phyloP scores from a whole-genome alignment of 1,140 invertebrate species.

The Coenobita brevimanus region DNA sequence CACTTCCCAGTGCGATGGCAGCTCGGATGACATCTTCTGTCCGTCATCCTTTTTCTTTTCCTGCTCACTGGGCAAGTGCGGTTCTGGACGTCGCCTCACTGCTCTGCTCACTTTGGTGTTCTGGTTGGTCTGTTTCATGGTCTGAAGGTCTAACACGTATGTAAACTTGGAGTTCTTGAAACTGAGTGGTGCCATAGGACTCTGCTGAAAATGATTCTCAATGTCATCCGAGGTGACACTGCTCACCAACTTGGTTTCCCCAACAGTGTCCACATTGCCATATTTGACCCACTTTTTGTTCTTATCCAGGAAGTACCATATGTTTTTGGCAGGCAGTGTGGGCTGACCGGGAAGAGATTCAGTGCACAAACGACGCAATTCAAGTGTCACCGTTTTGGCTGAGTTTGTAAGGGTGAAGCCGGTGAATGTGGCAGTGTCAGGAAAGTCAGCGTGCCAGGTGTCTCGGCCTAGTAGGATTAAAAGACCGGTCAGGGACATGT shows the following conservation, averaged over 20 bases:
- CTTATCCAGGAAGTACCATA: conserved; percentile 40
- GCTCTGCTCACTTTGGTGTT: conserved; percentile 4
- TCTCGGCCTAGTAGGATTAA: conserved; percentile 46
- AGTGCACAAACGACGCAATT: conserved; percentile 26
- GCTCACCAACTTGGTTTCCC: conserved; percentile 9
- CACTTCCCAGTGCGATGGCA: background rate
- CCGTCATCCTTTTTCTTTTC: no score
- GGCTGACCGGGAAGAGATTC: background rate
- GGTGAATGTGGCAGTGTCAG: background rate
- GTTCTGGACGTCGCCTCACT: conserved; percentile 41
- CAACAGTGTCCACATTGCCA: conserved; percentile 39
- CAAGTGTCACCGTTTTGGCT: conserved; percentile 8
- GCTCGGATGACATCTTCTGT: background rate
- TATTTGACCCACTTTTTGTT: conserved; percentile 42
- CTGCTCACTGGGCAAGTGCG: background rate
- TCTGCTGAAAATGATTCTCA: conserved; percentile 31
- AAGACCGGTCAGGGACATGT: conserved; percentile 8
- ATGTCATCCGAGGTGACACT: conserved; percentile 44
- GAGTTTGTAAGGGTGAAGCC: conserved; percentile 21
- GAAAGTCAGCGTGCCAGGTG: conserved; percentile 35
- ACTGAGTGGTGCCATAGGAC: background rate
- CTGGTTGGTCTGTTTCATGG: conserved; percentile 44
- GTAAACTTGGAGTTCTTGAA: conserved; percentile 22
- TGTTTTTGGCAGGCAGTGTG: background rate
- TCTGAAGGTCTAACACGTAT: conserved; percentile 21